phyloP scores from a whole-genome alignment of 2,888 invertebrate species.

The Azorinus chamasolen region DNA sequence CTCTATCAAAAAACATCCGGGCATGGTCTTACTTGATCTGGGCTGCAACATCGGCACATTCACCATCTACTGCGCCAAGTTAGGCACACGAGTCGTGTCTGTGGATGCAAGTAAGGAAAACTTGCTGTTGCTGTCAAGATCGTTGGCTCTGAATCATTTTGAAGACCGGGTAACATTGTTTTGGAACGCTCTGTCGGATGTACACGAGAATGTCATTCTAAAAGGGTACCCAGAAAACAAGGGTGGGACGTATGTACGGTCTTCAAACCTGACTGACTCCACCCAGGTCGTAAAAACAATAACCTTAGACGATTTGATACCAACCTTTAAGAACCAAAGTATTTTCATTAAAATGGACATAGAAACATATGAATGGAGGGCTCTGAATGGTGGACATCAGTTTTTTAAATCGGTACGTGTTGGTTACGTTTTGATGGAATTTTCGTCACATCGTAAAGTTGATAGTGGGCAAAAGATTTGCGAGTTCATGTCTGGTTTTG shows the following conservation, averaged over 20 bases:
- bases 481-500: too few relatives aligned
- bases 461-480: too few relatives aligned
- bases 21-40: slow-evolving; percentile 56
- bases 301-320: slow-evolving; percentile 69
- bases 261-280: slow-evolving; percentile 3
- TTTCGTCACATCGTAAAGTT: too few relatives aligned
- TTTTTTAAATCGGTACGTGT: slow-evolving; percentile 73
- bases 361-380: slow-evolving; percentile 73
- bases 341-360: slow-evolving; percentile 78
- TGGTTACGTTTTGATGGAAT: slow-evolving; percentile 72
- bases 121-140: slow-evolving; percentile 57
- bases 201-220: slow-evolving; percentile 56
- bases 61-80: slow-evolving; percentile 59
- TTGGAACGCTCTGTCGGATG: slow-evolving; percentile 71
- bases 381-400: slow-evolving; percentile 58
- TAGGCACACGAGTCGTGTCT: slow-evolving; percentile 61
- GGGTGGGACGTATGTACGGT: slow-evolving; percentile 68
- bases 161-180: slow-evolving; percentile 62
- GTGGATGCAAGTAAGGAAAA: slow-evolving; percentile 63
- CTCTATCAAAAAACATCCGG: too few relatives aligned
- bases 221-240: slow-evolving; percentile 61
- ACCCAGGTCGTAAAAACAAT: slow-evolving; percentile 55
- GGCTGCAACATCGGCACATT: slow-evolving; percentile 72
- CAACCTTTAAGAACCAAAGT: slow-evolving; percentile 40
- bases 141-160: slow-evolving; percentile 58